Conservation (phyloP, 2,888 invertebrate genomes). For the Terebella lapidaria region DNA sequence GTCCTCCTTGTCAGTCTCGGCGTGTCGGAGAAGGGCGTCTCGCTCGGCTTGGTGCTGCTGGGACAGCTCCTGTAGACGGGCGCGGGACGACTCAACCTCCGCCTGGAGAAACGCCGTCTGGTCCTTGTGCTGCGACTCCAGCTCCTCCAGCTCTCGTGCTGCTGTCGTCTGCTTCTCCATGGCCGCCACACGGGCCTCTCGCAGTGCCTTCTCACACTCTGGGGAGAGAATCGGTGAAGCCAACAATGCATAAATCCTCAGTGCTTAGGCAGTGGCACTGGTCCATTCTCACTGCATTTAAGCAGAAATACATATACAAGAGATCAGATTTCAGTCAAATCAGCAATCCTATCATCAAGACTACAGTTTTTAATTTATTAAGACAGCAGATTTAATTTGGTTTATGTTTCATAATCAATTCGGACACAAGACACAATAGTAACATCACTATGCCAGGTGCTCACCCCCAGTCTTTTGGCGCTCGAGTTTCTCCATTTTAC, state of each 20-base stretch:
- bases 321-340: too few relatives aligned
- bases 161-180: constrained; percentile 20
- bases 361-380: too few relatives aligned
- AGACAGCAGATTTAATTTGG: too few relatives aligned
- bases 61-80: constrained; percentile 14
- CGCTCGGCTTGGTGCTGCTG: constrained; percentile 19
- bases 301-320: too few relatives aligned
- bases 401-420: too few relatives aligned
- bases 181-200: constrained; percentile 16
- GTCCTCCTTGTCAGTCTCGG: constrained; percentile 11
- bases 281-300: too few relatives aligned
- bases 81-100: constrained; percentile 18
- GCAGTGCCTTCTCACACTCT: constrained; percentile 28
- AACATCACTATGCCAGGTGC: too few relatives aligned
- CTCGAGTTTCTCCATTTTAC: constrained; percentile 26
- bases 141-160: constrained; percentile 29
- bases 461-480: constrained; percentile 9
- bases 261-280: too few relatives aligned
- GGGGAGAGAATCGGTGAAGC: background rate
- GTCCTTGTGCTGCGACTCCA: constrained; percentile 18
- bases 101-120: constrained; percentile 15
- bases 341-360: too few relatives aligned
- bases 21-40: constrained; percentile 17
- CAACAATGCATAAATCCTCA: too few relatives aligned
- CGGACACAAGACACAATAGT: too few relatives aligned